These are phyloP conservation scores for Thelaira solivaga DNA, from an alignment of 2,888 invertebrate genomes.

Conservation along the genomic window DNA sequence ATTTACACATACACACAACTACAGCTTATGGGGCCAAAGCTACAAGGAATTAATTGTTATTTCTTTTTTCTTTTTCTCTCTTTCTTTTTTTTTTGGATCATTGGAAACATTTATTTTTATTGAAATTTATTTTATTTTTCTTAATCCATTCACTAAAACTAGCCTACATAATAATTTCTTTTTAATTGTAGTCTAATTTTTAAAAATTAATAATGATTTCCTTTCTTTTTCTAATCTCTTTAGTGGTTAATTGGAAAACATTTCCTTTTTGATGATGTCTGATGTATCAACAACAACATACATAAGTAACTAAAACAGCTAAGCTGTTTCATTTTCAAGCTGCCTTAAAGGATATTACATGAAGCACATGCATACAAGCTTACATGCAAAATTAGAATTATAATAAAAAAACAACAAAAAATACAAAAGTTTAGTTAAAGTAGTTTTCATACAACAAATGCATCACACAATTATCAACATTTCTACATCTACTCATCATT, in stretches of 20 bases:
- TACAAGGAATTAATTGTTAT: too few relatives aligned
- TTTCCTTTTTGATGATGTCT: slow-evolving; percentile 70
- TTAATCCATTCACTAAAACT: slow-evolving; percentile 32
- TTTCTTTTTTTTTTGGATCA: neutral
- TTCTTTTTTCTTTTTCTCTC: too few relatives aligned
- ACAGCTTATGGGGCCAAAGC: slow-evolving; percentile 49
- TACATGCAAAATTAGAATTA: neutral
- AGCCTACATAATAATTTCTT: too few relatives aligned
- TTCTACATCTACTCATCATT: neutral
- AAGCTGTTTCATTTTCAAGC: slow-evolving; percentile 9
- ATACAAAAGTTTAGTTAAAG: slow-evolving; percentile 36
- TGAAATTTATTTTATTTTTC: neutral
- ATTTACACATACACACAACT: slow-evolving; percentile 24
- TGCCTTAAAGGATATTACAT: slow-evolving; percentile 40
- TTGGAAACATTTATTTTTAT: slow-evolving; percentile 12
- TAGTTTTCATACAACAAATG: slow-evolving; percentile 15
- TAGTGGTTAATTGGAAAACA: slow-evolving; percentile 76
- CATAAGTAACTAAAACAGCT: slow-evolving; percentile 40
- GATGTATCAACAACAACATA: slow-evolving; percentile 18
- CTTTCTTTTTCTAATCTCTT: slow-evolving; percentile 56
- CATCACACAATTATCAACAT: too few relatives aligned
- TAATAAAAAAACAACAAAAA: slow-evolving; percentile 2
- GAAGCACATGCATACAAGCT: neutral
- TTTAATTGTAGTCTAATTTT: neutral
- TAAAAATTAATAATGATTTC: slow-evolving; percentile 18